Evolutionary conservation across 2,888 invertebrate genomes (phyloP).

Genomic region (Euzetes globulus): DNA sequence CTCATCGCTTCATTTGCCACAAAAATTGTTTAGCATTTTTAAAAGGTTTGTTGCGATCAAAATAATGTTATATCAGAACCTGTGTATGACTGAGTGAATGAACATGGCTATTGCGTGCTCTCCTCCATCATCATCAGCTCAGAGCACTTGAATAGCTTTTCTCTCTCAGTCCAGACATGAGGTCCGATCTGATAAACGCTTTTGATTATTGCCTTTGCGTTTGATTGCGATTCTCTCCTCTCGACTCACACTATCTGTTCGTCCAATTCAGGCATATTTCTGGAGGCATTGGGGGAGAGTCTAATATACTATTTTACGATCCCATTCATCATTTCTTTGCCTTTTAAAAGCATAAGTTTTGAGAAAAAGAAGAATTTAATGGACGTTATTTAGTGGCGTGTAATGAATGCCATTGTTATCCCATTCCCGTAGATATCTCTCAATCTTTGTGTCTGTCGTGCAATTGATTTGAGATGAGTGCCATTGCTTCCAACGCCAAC

Average conservation of each 20-base stretch:
- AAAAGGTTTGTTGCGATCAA: neutral
- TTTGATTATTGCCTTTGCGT: constrained; percentile 27
- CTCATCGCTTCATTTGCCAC: constrained; percentile 20
- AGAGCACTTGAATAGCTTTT: constrained; percentile 12
- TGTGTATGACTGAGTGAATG: too few relatives aligned
- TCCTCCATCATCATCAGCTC: constrained; percentile 25
- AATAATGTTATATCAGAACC: neutral
- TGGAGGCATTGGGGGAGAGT: constrained; percentile 25
- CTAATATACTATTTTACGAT: constrained; percentile 27
- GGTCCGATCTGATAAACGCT: constrained; percentile 26
- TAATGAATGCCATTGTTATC: constrained; percentile 22
- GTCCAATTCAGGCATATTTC: neutral
- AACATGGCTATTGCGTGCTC: constrained; percentile 27
- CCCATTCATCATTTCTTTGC: constrained; percentile 25
- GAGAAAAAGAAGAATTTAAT: constrained; percentile 17
- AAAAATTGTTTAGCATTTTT: constrained; percentile 23
- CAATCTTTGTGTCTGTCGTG: constrained; percentile 22
- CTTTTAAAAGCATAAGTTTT: neutral
- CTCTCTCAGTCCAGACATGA: constrained; percentile 15
- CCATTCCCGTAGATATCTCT: constrained; percentile 6
- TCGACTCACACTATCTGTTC: neutral
- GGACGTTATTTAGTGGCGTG: constrained; percentile 13
- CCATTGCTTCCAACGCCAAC: constrained; percentile 9
- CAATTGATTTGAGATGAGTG: constrained; percentile 28
- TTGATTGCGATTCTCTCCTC: constrained; percentile 15